Evolutionary conservation across 2,888 invertebrate genomes (phyloP), one percentile per base, ranked within the genome.

Genomic region (Minunthozetes semirufus): DNA sequence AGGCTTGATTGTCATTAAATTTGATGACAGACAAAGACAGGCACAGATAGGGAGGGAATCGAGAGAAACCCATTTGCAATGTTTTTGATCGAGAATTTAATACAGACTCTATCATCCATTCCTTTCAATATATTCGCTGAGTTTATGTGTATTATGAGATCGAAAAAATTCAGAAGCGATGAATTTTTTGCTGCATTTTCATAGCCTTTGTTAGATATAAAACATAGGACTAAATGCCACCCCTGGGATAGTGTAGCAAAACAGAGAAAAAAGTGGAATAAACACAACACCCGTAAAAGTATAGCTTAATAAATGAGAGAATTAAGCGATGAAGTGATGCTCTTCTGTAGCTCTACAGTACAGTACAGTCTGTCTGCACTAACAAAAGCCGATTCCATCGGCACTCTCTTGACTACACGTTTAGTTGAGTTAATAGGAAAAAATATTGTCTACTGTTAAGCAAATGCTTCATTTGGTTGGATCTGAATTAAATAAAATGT

Each of bases 171-270:
- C 59, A 25, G 6, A 27, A 25, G 53, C 53, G 17, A 53, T 53
- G 53, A 53, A 22, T 59, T 59, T 59, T 59, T 59, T 59, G 59
- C 59, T 25, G 25, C 59, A 22, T 59, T 59, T 59, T 59, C 59
- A 25, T 25, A 27, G 59, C 17, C 6, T 59, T 53, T 59, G 59
- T 17, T 59, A 3, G 15, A 59, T 22, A 59, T 59, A 59, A 59
- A 15, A 22, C 46, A 46, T 9, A 46, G 25, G 19, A 4, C 59
- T 59, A 59, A 59, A 59, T 59, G 59, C 25, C 27, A 59, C 59
- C 59, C 59, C 9, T 59, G 59, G 59, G 59, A 59, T 22, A 59
- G 59, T 59, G 48, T 59, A 15, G 22, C 27, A 4, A 4, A 59
- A 17, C 9, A 59, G 59, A 59, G 22, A 59, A 27, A 59, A 50